Percentiles rank a stretch among this genome's conserved stretches.
phyloP scores from a whole-genome alignment of 37 sponge, comb jelly and placozoan species.

The Petrosia ficiformis region DNA sequence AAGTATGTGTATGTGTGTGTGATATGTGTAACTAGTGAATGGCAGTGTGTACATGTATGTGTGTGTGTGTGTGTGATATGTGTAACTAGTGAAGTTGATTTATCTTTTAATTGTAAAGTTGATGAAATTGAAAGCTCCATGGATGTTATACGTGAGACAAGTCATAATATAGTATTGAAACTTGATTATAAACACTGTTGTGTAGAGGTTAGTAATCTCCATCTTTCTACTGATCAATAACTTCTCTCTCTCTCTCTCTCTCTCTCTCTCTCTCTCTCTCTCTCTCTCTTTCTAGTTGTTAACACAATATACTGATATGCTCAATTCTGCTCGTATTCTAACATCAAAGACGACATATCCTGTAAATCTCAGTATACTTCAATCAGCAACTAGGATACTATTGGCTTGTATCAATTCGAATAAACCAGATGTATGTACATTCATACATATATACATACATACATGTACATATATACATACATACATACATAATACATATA shows the following conservation, averaged over 20 bases:
- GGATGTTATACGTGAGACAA: conserved; percentile 8
- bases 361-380: conserved; percentile 6
- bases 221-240: too few species aligned
- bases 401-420: conserved; percentile 33
- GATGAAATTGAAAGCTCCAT: conserved; percentile 18
- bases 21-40: too few species aligned
- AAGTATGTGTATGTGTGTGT: too few species aligned
- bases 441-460: neutral
- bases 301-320: conserved; percentile 35
- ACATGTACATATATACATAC: neutral
- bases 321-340: conserved; percentile 27
- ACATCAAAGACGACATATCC: neutral
- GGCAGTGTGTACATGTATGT: too few species aligned
- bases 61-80: too few species aligned
- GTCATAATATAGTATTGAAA: conserved; percentile 27
- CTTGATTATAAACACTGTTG: conserved; percentile 46
- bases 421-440: conserved; percentile 45
- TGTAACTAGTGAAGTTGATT: too few species aligned
- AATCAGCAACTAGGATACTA: conserved; percentile 41
- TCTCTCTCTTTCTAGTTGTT: conserved; percentile 28
- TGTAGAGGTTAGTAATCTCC: conserved; percentile 45
- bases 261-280: neutral
- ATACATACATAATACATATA: neutral
- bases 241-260: too few species aligned
- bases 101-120: too few species aligned